These are phyloP conservation scores for Eilema sororculum DNA, from an alignment of 2,888 invertebrate genomes.

Conservation along the genomic window DNA sequence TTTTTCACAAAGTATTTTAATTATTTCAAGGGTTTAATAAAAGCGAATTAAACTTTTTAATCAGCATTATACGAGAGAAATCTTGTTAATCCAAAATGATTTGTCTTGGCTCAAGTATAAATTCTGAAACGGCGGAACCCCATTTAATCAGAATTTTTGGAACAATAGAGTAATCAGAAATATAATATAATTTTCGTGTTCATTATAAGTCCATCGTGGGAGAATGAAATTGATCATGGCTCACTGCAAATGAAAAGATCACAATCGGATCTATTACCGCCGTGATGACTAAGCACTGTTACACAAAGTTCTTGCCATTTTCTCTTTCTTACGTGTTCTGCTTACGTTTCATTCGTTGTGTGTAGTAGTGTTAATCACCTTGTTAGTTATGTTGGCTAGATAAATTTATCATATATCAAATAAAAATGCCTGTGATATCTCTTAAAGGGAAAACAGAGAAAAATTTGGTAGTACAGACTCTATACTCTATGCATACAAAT, in stretches of 20 bases:
- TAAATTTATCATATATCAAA: neutral
- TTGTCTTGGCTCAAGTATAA: constrained; percentile 65
- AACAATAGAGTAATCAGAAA: constrained; percentile 81
- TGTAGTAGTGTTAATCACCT: constrained; percentile 1
- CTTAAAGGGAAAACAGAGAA: too few relatives aligned
- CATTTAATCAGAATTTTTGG: constrained; percentile 74
- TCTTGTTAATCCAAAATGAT: constrained; percentile 69
- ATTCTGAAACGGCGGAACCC: constrained; percentile 61
- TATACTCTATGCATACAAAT: too few relatives aligned
- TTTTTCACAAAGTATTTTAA: constrained; percentile 50
- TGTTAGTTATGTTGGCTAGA: neutral
- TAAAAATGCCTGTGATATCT: too few relatives aligned
- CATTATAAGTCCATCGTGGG: constrained; percentile 76
- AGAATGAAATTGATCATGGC: constrained; percentile 72
- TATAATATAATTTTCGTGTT: constrained; percentile 80
- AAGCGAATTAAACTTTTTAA: constrained; percentile 61
- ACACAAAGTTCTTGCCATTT: constrained; percentile 20
- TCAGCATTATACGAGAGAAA: constrained; percentile 60
- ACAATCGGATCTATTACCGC: constrained; percentile 76
- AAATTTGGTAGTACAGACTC: too few relatives aligned
- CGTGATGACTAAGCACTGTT: constrained; percentile 65
- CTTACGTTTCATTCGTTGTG: constrained; percentile 23
- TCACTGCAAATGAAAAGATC: constrained; percentile 84
- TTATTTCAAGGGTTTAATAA: constrained; percentile 51
- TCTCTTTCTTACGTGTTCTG: constrained; percentile 26